Evolutionary conservation across 2,888 invertebrate species (phyloP).

Genomic region (Tetropium fuscum): DNA sequence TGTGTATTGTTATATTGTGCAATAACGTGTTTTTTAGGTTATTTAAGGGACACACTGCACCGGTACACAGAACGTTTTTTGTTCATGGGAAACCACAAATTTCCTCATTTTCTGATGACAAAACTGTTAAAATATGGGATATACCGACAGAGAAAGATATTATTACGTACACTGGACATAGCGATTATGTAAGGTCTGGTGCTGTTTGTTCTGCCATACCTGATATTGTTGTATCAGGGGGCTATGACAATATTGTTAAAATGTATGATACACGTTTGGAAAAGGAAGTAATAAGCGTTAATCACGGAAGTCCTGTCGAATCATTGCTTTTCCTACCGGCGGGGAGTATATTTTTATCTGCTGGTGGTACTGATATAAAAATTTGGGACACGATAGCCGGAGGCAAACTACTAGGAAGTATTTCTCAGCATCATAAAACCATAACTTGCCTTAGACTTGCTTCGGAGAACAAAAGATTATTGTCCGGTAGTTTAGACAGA

Average conservation of each 20-base stretch:
- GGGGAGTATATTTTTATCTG: slow-evolving; percentile 91
- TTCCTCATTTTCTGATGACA: slow-evolving; percentile 93
- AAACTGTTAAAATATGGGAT: slow-evolving; percentile 90
- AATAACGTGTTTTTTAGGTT: slow-evolving; percentile 69
- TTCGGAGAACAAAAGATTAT: slow-evolving; percentile 82
- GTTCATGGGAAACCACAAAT: slow-evolving; percentile 82
- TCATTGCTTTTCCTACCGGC: slow-evolving; percentile 88
- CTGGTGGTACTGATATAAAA: slow-evolving; percentile 82
- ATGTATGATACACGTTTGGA: slow-evolving; percentile 87
- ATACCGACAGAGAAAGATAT: slow-evolving; percentile 84
- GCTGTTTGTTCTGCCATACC: slow-evolving; percentile 81
- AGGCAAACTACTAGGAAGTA: slow-evolving; percentile 84
- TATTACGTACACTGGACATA: slow-evolving; percentile 75
- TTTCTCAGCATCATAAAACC: slow-evolving; percentile 96
- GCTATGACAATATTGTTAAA: slow-evolving; percentile 90
- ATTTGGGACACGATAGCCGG: slow-evolving; percentile 95
- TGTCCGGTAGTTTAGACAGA: slow-evolving; percentile 93
- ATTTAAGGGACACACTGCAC: slow-evolving; percentile 85
- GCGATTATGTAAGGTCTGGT: slow-evolving; percentile 88
- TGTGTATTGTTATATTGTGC: no score
- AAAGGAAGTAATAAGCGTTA: slow-evolving; percentile 77
- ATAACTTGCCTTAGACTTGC: slow-evolving; percentile 89
- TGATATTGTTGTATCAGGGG: slow-evolving; percentile 84
- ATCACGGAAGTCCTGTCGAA: slow-evolving; percentile 93
- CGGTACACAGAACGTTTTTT: slow-evolving; percentile 87